A percentile compares a stretch with the other conserved stretches of the same genome.
Evolutionary conservation across 1,140 invertebrate species (phyloP).

Genomic region (Brachionus rubens): DNA sequence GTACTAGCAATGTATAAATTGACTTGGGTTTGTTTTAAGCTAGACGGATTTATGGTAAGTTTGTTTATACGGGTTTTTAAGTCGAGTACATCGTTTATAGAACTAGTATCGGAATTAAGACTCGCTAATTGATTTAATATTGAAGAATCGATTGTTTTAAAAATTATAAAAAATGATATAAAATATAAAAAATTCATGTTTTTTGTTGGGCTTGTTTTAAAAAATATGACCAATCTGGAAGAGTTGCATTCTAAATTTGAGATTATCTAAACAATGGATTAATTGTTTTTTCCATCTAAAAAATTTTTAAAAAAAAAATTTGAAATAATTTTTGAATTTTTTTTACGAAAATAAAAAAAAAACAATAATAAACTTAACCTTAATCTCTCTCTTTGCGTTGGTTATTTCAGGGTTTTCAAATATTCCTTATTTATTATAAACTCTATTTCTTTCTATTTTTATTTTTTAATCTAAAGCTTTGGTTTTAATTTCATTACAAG

Average conservation of each 20-base stretch:
- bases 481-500: too few species aligned
- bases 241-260: too few species aligned
- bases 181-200: too few species aligned
- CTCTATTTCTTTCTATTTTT: neutral
- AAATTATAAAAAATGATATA: too few species aligned
- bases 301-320: constrained; percentile 6
- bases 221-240: too few species aligned
- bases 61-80: neutral
- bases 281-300: constrained; percentile 23
- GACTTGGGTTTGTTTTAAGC: neutral
- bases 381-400: constrained; percentile 19
- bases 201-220: too few species aligned
- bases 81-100: constrained; percentile 5
- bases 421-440: neutral
- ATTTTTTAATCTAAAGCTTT: too few species aligned
- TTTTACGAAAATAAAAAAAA: too few species aligned
- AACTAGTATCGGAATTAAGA: neutral
- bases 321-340: neutral
- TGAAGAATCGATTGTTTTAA: too few species aligned
- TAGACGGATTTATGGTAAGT: constrained; percentile 2
- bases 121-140: neutral
- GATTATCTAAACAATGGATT: too few species aligned
- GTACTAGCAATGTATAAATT: constrained; percentile 17
- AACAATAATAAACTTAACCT: constrained; percentile 32
- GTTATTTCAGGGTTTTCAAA: constrained; percentile 10